These are phyloP conservation scores for Sebastiscus albofasciatus DNA, from an alignment of 2,797 vertebrate genomes.

Conservation along the genomic window DNA sequence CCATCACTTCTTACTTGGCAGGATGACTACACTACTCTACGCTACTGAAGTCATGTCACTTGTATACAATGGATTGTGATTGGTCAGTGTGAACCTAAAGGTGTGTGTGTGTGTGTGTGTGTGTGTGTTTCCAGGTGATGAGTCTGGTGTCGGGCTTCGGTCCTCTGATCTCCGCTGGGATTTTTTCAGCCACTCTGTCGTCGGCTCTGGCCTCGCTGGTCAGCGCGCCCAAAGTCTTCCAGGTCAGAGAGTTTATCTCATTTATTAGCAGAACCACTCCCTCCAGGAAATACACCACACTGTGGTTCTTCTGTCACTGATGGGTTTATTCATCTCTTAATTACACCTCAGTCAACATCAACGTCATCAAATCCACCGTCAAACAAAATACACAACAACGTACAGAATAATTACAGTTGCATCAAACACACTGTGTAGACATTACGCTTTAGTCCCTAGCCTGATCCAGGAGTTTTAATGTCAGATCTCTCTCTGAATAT, in stretches of 20 bases:
- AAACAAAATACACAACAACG: too few species aligned
- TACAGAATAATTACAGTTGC: too few species aligned
- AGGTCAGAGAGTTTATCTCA: slow-evolving; percentile 79
- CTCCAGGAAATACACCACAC: too few species aligned
- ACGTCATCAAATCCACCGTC: too few species aligned
- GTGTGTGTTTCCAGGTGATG: slow-evolving; percentile 86
- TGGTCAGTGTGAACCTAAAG: not conserved
- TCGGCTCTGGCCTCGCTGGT: slow-evolving; percentile 96
- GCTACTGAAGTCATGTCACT: not conserved
- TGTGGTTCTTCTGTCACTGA: too few species aligned
- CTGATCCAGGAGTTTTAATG: too few species aligned
- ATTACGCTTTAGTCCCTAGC: too few species aligned
- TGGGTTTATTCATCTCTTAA: too few species aligned
- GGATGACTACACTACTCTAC: too few species aligned
- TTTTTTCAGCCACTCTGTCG: slow-evolving; percentile 96
- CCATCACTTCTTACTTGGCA: not conserved
- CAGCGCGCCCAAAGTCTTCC: slow-evolving; percentile 97
- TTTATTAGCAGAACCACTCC: not conserved
- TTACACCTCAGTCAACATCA: too few species aligned
- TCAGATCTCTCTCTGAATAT: too few species aligned
- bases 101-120: not conserved
- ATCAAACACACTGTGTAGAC: too few species aligned
- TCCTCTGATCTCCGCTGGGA: slow-evolving; percentile 93
- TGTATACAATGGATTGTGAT: not conserved
- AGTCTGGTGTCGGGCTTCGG: slow-evolving; percentile 94